A percentile compares a stretch with the other conserved stretches of the same genome.
Conservation (phyloP, 2,888 invertebrate genomes). For the Elmis aenea region DNA sequence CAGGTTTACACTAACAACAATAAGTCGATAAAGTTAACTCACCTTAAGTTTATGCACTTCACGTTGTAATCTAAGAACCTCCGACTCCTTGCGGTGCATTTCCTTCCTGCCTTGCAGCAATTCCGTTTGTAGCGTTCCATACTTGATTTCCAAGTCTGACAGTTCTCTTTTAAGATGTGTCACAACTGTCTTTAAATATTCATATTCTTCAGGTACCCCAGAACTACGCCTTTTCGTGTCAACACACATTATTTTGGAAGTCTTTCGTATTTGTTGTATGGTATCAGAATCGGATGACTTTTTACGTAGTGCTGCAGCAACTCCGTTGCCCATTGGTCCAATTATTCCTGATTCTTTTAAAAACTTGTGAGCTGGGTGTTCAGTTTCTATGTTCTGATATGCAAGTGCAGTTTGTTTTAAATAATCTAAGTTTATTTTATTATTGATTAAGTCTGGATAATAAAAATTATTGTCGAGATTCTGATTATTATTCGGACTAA, state of each 20-base stretch:
- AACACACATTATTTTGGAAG: constrained; percentile 31
- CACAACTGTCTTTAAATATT: constrained; percentile 44
- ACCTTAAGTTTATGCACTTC: constrained; percentile 70
- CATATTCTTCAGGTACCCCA: constrained; percentile 35
- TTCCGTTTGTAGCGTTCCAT: constrained; percentile 52
- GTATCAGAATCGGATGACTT: constrained; percentile 32
- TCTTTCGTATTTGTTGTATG: constrained; percentile 34
- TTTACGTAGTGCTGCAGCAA: constrained; percentile 29
- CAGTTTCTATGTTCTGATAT: constrained; percentile 27
- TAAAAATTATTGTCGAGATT: constrained; percentile 8
- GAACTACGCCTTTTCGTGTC: constrained; percentile 32
- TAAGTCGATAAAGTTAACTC: constrained; percentile 26
- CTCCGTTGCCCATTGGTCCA: constrained; percentile 44
- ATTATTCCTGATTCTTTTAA: constrained; percentile 42
- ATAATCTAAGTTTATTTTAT: constrained; percentile 32
- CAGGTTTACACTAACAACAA: constrained; percentile 3
- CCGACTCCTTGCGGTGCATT: constrained; percentile 52
- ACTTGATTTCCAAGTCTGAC: constrained; percentile 48
- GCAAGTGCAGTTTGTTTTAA: constrained; percentile 37
- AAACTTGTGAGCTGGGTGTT: constrained; percentile 40
- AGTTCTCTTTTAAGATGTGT: constrained; percentile 48
- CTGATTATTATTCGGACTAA: constrained; percentile 4
- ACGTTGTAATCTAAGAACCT: constrained; percentile 57
- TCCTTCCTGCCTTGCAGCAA: constrained; percentile 52
- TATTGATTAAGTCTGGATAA: constrained; percentile 14